These are phyloP conservation scores for Tringa solitaria DNA, from an alignment of 2,113 vertebrate species.

Conservation along the genomic window DNA sequence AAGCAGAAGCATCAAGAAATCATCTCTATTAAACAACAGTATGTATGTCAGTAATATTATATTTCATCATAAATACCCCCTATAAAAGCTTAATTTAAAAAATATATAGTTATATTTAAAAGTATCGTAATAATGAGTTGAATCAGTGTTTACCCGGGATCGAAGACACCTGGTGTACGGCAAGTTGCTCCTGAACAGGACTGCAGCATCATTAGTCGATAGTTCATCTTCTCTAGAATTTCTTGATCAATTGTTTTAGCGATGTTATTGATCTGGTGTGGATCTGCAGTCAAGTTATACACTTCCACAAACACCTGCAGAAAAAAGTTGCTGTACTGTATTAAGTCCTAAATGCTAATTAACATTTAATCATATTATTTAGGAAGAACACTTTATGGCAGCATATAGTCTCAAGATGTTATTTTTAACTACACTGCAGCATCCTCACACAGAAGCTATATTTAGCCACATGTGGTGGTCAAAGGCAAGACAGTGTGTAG, in stretches of 20 bases:
- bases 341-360: background rate
- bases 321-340: background rate
- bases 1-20: background rate
- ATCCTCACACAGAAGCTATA: background rate
- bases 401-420: background rate
- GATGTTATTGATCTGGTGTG: conserved; percentile 92
- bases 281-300: conserved; percentile 94
- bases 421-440: background rate
- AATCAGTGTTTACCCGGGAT: conserved; percentile 72
- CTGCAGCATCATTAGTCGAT: conserved; percentile 97
- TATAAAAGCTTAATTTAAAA: background rate
- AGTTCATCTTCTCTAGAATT: conserved; percentile 97
- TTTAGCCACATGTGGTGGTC: background rate
- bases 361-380: background rate
- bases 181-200: conserved; percentile 89
- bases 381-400: background rate
- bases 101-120: background rate
- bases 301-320: conserved; percentile 94
- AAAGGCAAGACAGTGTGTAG: background rate
- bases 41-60: background rate
- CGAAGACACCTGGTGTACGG: conserved; percentile 88
- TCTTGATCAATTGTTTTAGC: conserved; percentile 94
- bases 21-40: background rate
- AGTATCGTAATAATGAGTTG: background rate
- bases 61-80: background rate